Base-by-base conservation (phyloP, 1,140 invertebrate genomes). In the Tenebrio molitor region DNA sequence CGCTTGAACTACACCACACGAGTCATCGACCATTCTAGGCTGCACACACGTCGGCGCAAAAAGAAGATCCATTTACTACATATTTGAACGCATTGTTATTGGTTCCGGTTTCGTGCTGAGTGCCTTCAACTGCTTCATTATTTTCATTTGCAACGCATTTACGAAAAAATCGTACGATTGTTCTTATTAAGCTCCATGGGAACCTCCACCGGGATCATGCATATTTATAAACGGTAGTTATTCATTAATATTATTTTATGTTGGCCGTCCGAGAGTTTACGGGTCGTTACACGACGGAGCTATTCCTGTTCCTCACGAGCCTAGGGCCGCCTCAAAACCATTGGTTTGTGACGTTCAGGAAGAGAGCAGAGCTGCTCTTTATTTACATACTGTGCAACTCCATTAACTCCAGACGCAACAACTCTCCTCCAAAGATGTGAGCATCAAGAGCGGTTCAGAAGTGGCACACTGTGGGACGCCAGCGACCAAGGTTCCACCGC, bases 11-110 rank as follows among this genome's bases (percentile, higher is more conserved):
- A 50, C 17, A 17, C 44, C 44, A 50, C 50, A 15, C 21, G 50
- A 58, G 50, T 58, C 50, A 58, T 58, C 50, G 50, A 58, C 50
- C 50, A 58, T 29, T 39, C 2, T 12, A 12, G n/a, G 12, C 36
- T n/a, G 12, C 36, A 25, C 50, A 58, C 50, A 58, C 23, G 21
- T 50, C 16, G 15, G 29, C 8, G 50, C 50, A 58, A 58, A 58
- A 58, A 58, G 50, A 58, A 58, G 50, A 58, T 58, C 50, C 50
- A 58, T 58, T 58, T 58, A 58, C 50, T n/a, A 58, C 50, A 58
- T 58, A 58, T 58, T 58, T 58, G 23, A 58, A 29, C 50, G n/a
- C 50, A 58, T 29, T 58, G 50, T 58, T 50, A 58, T 58, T 58
- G 50, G 50, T 58, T 58, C 50, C 50, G 50, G 50, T 58, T 58